Conservation (phyloP, 2,888 invertebrate species). For the Trichopria drosophilae region DNA sequence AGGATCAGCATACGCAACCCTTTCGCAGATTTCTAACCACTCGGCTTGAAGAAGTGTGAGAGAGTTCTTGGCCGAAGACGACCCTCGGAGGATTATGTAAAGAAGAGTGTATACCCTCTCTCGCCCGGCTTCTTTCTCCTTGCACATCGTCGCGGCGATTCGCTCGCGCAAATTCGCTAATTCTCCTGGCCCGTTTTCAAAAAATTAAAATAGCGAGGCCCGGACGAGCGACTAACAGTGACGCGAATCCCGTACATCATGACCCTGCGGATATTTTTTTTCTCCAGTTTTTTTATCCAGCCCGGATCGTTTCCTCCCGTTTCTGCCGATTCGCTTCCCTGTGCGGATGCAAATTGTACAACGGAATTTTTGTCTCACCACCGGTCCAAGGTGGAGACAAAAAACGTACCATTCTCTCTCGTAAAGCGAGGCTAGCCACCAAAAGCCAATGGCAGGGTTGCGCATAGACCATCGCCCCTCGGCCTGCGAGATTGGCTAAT, state of each 20-base stretch:
- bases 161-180: not conserved
- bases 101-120: conserved; percentile 32
- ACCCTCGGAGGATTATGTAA: conserved; percentile 37
- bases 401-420: conserved; percentile 35
- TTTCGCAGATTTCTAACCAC: too few relatives aligned
- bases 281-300: conserved; percentile 25
- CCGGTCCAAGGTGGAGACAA: conserved; percentile 32
- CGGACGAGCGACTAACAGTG: not conserved
- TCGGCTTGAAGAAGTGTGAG: conserved; percentile 25
- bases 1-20: conserved; percentile 12
- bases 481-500: conserved; percentile 28
- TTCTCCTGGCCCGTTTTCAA: not conserved
- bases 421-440: conserved; percentile 24
- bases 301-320: conserved; percentile 5
- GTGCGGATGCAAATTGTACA: conserved; percentile 31
- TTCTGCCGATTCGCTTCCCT: too few relatives aligned
- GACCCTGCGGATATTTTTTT: conserved; percentile 23
- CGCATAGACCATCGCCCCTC: conserved; percentile 24
- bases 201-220: too few relatives aligned
- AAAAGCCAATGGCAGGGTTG: conserved; percentile 20
- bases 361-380: conserved; percentile 30
- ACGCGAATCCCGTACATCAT: not conserved
- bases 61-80: conserved; percentile 23
- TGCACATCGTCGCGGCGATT: not conserved
- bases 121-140: not conserved